Evolutionary conservation across 2,113 vertebrate species (phyloP), one percentile per base, ranked within the genome.

Genomic region (Shinisaurus crocodilurus): DNA sequence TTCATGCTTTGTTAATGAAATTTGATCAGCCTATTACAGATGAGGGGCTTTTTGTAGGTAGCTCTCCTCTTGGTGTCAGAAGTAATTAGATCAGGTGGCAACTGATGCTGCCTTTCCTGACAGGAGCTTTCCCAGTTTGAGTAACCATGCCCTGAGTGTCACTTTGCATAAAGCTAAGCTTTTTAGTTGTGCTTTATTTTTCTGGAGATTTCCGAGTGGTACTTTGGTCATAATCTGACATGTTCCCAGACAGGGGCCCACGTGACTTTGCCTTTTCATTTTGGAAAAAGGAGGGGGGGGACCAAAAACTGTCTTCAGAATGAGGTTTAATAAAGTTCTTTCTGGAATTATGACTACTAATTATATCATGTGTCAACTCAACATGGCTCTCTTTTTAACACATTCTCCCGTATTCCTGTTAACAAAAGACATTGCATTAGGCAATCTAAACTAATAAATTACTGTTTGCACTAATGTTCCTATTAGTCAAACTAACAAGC

Each of bases 1-100:
- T 91, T 93, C 93, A 92, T 93, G 34, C 81, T 95, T 93, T 92
- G 88, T 92, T 96, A 96, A 94, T 94, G 74, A 94, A 95, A 94
- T 95, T 93, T 94, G 77, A 93, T 92, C 70, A 82, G 48, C 1
- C 0, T 94, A 88, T 91, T 95, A 92, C 88, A 93, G 87, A 92
- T 84, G 15, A 5, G 92, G 70, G 75, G 67, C 40, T 89, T 90
- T 94, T 88, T 89, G 88, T 89, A 90, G 91, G 70, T 93, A 93
- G 70, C 6, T 93, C 50, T 88, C 69, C 90, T 48, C 93, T 86
- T 92, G 60, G 88, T 96, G 91, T 96, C 93, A 94, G 75, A 95
- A 95, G 85, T 92, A 94, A 95, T 96, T 95, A 95, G 25, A 90
- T 94, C 81, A 96, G 91, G 94, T 88, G 67, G 82, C 25, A 96